Conservation (phyloP, 2,797 vertebrate genomes). For the Myotis daubentonii region DNA sequence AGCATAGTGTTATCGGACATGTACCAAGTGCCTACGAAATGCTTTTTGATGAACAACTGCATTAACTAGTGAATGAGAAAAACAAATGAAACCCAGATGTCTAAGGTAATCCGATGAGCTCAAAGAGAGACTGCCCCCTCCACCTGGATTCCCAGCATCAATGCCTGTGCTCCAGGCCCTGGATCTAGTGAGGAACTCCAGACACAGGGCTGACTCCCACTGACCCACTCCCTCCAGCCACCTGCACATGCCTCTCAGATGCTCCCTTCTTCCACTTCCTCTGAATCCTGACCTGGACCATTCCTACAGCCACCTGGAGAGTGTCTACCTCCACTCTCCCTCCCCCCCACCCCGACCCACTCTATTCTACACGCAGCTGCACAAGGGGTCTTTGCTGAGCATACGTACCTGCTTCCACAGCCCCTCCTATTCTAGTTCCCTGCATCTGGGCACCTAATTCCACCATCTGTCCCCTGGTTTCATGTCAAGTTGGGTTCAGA, state of each 20-base stretch:
- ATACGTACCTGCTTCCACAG: neutral
- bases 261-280: neutral
- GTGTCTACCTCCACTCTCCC: neutral
- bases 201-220: neutral
- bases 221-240: neutral
- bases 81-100: slow-evolving; percentile 30
- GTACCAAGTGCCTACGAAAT: neutral
- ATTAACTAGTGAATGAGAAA: neutral
- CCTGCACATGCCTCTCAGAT: neutral
- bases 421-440: neutral
- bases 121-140: neutral
- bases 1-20: neutral
- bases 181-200: neutral
- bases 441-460: neutral
- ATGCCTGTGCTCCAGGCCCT: neutral
- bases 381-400: neutral
- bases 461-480: neutral
- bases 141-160: neutral
- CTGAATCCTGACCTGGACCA: neutral
- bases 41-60: slow-evolving; percentile 39
- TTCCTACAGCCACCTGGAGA: neutral
- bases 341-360: fast-evolving
- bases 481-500: neutral
- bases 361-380: neutral
- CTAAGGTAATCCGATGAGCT: neutral